phyloP scores from a whole-genome alignment of 2,888 invertebrate genomes.

The Torymus auratus region DNA sequence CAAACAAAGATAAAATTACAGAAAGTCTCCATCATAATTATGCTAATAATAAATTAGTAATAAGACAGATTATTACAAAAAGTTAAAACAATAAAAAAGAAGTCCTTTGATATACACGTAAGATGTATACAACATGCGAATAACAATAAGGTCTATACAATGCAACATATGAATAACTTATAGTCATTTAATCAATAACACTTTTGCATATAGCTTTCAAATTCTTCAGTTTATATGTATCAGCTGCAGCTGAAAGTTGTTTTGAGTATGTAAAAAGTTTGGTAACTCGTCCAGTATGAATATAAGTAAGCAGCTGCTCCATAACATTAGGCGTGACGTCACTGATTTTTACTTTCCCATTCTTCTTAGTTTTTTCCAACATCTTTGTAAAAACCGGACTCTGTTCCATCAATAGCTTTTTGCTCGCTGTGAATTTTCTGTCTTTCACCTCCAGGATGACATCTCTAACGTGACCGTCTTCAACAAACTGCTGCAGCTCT shows the following conservation, averaged over 20 bases:
- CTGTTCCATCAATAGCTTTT: conserved; percentile 25
- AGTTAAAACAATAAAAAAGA: no score
- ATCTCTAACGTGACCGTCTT: conserved; percentile 13
- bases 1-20: no score
- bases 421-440: conserved; percentile 18
- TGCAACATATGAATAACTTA: not conserved
- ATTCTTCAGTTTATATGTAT: conserved; percentile 37
- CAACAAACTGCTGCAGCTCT: no score
- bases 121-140: no score
- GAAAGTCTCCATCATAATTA: no score
- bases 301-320: conserved; percentile 18
- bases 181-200: not conserved
- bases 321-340: conserved; percentile 31
- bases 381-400: conserved; percentile 39
- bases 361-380: not conserved
- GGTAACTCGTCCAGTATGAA: conserved; percentile 26
- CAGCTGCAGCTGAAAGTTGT: conserved; percentile 5
- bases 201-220: conserved; percentile 18
- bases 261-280: conserved; percentile 22
- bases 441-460: conserved; percentile 27
- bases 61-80: no score
- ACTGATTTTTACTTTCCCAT: not conserved
- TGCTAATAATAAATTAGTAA: no score
- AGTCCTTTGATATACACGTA: no score
- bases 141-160: not conserved